Base-by-base conservation (phyloP, 2,888 invertebrate species). In the Amblyteles armatorius region DNA sequence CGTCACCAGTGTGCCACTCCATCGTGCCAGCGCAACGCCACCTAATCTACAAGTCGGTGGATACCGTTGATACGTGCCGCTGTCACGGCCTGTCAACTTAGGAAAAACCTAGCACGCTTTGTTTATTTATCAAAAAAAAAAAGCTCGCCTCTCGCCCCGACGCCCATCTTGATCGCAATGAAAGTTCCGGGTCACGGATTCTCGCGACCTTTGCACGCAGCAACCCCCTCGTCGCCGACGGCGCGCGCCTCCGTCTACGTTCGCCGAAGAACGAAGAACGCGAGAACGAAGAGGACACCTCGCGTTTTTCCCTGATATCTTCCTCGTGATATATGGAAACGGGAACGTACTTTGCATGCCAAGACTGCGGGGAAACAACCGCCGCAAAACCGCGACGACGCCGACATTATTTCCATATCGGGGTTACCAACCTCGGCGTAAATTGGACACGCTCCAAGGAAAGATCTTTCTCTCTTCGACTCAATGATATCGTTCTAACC, bases 361-460 rank as follows among this genome's bases (percentile, higher is more conserved):
- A 84, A 87, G 82, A 77, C 71, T 69, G 69, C 71, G 40, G 52
- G 69, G 33, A 9, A 26, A 40, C 44, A 65, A 63, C 26, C 63
- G 33, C 76, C 77, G 19, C 77, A 65, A 57, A 72, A 77, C 71
- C 82, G 65, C 76, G 63, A 69, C 77, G 82, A 52, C 84, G 73
- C 77, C 77, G 74, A 86, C 83, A 86, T 86, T 86, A 88, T 89
- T 90, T 89, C 87, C 88, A 88, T 89, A 88, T 87, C 86, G 87
- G 87, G 87, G 84, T 86, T 87, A 83, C 85, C 87, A 73, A 67
- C 79, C 73, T 78, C 60, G 44, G 67, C 79, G 85, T 87, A 87
- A 88, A 88, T 89, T 88, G 87, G 85, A 82, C 74, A 82, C 83
- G 82, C 82, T 84, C 82, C 82, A 82, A 86, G 72, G 84, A 74